Conservation (phyloP, 2,113 vertebrate genomes). For the Ramphastos sulfuratus region DNA sequence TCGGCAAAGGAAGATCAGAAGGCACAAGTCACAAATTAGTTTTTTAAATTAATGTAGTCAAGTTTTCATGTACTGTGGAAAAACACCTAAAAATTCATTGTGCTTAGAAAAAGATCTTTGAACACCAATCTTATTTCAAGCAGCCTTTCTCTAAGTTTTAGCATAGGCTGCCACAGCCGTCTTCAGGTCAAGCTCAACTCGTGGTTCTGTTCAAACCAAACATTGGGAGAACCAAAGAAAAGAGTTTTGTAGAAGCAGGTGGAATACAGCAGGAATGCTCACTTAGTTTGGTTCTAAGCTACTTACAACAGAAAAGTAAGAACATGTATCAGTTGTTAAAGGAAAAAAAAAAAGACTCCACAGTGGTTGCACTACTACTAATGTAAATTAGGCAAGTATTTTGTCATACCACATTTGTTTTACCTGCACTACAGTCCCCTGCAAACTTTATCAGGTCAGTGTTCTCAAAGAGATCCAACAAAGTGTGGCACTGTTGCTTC, state of each 20-base stretch:
- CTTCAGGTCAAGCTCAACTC: accelerated
- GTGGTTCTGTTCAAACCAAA: neutral
- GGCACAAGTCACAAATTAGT: neutral
- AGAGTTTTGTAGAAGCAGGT: neutral
- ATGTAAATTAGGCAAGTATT: neutral
- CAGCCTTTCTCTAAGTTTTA: neutral
- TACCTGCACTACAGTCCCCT: neutral
- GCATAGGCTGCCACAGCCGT: neutral
- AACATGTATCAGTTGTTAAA: neutral
- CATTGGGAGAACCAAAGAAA: neutral
- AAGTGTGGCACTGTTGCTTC: neutral
- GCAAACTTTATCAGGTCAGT: neutral
- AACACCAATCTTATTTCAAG: neutral
- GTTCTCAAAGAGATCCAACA: neutral
- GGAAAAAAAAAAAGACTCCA: neutral
- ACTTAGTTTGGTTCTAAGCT: neutral
- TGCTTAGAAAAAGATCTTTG: neutral
- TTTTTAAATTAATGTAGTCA: neutral
- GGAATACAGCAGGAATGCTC: neutral
- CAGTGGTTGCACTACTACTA: neutral
- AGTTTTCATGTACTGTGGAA: neutral
- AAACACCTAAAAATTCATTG: neutral
- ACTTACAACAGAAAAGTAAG: neutral
- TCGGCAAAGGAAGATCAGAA: neutral
- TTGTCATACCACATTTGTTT: neutral